Evolutionary conservation across 1,140 invertebrate species (phyloP).

Genomic region (Bathynomus jamesi): DNA sequence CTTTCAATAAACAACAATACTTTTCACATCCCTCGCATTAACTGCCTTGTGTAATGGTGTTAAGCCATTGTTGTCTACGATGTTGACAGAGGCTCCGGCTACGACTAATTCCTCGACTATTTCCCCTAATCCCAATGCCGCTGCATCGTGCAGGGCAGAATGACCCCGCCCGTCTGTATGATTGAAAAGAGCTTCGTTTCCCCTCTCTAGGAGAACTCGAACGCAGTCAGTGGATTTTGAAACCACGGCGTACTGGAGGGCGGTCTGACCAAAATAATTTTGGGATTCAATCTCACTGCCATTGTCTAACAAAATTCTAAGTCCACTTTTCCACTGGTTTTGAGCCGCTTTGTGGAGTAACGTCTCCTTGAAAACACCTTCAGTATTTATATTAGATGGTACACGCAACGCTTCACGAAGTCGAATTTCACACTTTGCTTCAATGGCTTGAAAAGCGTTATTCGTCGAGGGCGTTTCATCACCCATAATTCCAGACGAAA

Average conservation of each 20-base stretch:
- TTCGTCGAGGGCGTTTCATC: too few species aligned
- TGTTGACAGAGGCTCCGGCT: background rate
- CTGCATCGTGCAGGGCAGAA: background rate
- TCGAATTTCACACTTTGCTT: too few species aligned
- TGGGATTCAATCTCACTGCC: background rate
- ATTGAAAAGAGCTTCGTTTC: background rate
- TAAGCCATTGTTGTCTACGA: background rate
- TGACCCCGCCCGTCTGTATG: background rate
- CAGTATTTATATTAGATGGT: too few species aligned
- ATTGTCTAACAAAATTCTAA: background rate
- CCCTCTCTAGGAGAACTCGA: background rate
- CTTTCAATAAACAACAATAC: background rate
- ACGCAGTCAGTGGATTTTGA: background rate
- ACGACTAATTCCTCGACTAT: background rate
- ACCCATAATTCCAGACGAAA: too few species aligned
- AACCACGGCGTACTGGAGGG: background rate
- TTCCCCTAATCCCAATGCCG: background rate
- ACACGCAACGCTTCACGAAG: too few species aligned
- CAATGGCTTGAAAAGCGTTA: too few species aligned
- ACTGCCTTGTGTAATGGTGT: background rate
- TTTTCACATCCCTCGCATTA: background rate
- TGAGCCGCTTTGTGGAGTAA: background rate
- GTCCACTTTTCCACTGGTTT: background rate
- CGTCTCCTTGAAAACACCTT: background rate
- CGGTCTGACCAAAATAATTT: background rate